Conservation (phyloP, 2,113 vertebrate species). For the Brachirus orientalis region DNA sequence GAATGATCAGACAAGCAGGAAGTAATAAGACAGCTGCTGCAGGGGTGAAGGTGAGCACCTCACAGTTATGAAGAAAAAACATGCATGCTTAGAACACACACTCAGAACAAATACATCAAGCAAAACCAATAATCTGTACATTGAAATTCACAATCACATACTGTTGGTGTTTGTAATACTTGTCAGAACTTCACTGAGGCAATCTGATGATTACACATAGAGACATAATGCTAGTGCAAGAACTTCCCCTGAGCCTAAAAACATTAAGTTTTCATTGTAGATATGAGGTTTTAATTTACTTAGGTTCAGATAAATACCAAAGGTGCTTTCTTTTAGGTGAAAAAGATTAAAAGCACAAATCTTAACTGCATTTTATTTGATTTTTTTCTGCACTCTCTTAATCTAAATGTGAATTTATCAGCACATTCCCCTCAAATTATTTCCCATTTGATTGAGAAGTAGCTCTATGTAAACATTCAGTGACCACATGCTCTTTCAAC, state of each 20-base stretch:
- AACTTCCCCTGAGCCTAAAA: too few relatives aligned
- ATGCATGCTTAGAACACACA: not conserved
- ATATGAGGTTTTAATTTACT: too few relatives aligned
- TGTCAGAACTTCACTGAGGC: not conserved
- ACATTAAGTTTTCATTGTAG: too few relatives aligned
- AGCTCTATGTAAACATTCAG: slow-evolving; percentile 5
- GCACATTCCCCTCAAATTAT: too few relatives aligned
- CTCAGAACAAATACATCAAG: slow-evolving; percentile 11
- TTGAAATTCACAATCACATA: not conserved
- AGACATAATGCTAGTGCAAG: too few relatives aligned
- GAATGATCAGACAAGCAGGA: slow-evolving; percentile 30
- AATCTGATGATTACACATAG: not conserved
- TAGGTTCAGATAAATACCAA: too few relatives aligned
- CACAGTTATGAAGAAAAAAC: slow-evolving; percentile 17
- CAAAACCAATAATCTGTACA: slow-evolving; percentile 2
- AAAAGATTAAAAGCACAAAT: not conserved
- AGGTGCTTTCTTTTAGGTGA: too few relatives aligned
- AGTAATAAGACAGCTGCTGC: slow-evolving; percentile 14
- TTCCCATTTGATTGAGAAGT: too few relatives aligned
- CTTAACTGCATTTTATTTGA: too few relatives aligned
- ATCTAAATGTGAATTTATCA: too few relatives aligned
- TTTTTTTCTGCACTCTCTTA: too few relatives aligned
- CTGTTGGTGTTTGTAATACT: too few relatives aligned
- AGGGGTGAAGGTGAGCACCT: slow-evolving; percentile 10
- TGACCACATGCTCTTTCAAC: slow-evolving; percentile 42